A percentile compares a stretch with the other conserved stretches of the same genome.
phyloP scores from a whole-genome alignment of 2,113 vertebrate genomes.

The Ictalurus furcatus region DNA sequence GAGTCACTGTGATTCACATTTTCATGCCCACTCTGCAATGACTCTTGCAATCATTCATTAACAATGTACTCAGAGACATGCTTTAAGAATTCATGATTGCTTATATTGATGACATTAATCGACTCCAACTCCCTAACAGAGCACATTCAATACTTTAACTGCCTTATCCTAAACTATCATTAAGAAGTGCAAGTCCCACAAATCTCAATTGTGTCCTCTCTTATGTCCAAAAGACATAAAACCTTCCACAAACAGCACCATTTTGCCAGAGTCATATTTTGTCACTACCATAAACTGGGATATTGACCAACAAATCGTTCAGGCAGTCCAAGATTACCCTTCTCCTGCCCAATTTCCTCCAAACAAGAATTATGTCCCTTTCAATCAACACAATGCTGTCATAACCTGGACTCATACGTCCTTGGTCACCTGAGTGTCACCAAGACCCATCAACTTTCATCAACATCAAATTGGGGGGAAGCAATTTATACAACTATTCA shows the following conservation, averaged over 20 bases:
- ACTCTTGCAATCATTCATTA: neutral
- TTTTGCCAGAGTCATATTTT: neutral
- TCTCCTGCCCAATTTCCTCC: neutral
- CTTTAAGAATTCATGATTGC: neutral
- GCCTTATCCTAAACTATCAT: neutral
- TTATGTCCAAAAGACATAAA: neutral
- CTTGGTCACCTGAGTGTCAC: neutral
- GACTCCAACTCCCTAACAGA: neutral
- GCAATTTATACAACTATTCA: conserved; percentile 2
- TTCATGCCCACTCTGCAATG: neutral
- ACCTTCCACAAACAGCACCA: neutral
- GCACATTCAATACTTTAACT: neutral
- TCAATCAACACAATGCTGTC: neutral
- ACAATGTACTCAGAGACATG: neutral
- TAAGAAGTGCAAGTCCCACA: neutral
- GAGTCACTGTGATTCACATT: neutral
- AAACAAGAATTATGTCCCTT: neutral
- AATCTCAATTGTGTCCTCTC: neutral
- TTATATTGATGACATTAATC: neutral
- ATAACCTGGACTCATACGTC: neutral
- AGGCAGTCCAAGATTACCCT: neutral
- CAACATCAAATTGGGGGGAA: neutral
- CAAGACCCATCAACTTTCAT: neutral
- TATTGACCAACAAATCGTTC: neutral
- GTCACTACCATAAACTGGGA: neutral